Conservation (phyloP, 2,113 vertebrate species). For the Hippopotamus amphibius region DNA sequence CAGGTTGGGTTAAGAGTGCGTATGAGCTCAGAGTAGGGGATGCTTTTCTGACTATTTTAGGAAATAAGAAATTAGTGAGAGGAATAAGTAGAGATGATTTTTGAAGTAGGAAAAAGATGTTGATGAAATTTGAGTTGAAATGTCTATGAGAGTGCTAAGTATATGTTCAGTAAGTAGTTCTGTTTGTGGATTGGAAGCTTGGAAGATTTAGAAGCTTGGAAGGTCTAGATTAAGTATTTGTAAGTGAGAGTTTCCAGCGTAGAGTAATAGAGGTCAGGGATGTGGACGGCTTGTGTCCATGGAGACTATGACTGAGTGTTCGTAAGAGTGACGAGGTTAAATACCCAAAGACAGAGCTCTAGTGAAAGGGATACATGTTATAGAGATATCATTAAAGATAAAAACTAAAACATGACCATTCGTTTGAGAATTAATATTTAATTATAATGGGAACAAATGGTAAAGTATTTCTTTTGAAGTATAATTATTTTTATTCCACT, state of each 20-base stretch:
- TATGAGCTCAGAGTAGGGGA: not conserved
- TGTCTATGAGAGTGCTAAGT: not conserved
- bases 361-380: not conserved
- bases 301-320: not conserved
- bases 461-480: not conserved
- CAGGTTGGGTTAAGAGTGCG: not conserved
- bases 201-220: not conserved
- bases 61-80: not conserved
- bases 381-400: not conserved
- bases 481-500: not conserved
- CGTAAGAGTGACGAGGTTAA: not conserved
- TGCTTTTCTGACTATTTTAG: not conserved
- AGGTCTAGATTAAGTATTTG: not conserved
- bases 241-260: not conserved
- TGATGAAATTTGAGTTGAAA: not conserved
- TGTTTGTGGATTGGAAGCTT: not conserved
- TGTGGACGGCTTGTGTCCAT: not conserved
- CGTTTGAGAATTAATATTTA: conserved; percentile 18
- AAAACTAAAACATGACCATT: not conserved
- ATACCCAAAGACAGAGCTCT: not conserved
- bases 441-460: not conserved
- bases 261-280: not conserved
- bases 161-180: not conserved
- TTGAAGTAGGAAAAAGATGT: not conserved
- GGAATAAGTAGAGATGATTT: not conserved